phyloP scores from a whole-genome alignment of 1,140 invertebrate species.

The Drosophila busckii region DNA sequence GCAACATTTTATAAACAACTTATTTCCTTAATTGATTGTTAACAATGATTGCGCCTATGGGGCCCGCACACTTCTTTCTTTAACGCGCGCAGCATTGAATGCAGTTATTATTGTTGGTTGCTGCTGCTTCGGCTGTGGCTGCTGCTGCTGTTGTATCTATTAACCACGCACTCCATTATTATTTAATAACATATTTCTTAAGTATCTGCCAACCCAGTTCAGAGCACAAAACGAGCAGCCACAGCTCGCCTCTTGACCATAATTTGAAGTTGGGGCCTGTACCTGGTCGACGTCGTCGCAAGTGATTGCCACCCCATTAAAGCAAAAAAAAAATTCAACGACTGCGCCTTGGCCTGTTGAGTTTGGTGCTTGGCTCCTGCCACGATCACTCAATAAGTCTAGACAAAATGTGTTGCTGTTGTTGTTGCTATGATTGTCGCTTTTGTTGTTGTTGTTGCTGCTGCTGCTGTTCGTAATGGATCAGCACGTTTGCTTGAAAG shows the following conservation, averaged over 20 bases:
- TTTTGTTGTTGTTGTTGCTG: conserved; percentile 30
- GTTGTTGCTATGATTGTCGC: conserved; percentile 62
- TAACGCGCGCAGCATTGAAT: conserved; percentile 12
- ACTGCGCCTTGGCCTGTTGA: conserved; percentile 52
- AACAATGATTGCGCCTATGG: conserved; percentile 67
- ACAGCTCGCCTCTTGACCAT: conserved; percentile 59
- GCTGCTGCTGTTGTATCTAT: conserved; percentile 67
- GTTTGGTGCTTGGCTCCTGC: conserved; percentile 58
- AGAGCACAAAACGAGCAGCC: conserved; percentile 61
- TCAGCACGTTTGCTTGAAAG: conserved; percentile 58
- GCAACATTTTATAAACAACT: conserved; percentile 78
- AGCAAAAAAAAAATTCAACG: too few relatives aligned
- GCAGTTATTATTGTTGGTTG: conserved; percentile 25
- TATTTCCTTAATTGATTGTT: conserved; percentile 78
- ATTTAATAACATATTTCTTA: conserved; percentile 78
- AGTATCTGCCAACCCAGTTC: conserved; percentile 77
- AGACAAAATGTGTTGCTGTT: conserved; percentile 54
- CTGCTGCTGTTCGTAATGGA: conserved; percentile 51
- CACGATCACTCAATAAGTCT: conserved; percentile 77
- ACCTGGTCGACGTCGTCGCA: conserved; percentile 59
- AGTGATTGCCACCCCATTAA: conserved; percentile 78
- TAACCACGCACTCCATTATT: conserved; percentile 77
- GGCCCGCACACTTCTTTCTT: conserved; percentile 67
- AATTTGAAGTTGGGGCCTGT: conserved; percentile 54
- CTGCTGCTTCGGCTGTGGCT: conserved; percentile 26